Base-by-base conservation (phyloP, 2,113 vertebrate species). In the Misgurnus mizolepis region DNA sequence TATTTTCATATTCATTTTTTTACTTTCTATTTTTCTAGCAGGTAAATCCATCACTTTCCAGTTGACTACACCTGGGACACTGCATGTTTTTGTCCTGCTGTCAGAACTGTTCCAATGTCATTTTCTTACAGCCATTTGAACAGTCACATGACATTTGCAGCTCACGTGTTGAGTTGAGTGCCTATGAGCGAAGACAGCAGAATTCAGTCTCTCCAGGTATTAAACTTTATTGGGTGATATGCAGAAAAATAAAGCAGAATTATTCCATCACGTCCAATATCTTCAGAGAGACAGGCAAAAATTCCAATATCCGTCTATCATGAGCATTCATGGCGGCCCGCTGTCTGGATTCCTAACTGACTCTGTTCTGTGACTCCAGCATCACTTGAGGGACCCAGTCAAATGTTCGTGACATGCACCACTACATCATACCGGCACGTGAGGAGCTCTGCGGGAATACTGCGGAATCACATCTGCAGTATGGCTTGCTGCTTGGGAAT, bases 391-490 rank as follows among this genome's bases (percentile, higher is more conserved):
- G 15, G 72, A 61, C 45, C 56, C 39, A 43, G 53, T 58, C 17
- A 22, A 73, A 73, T 73, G 39, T 73, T 41, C 40, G 5, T 74
- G 41, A 62, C 56, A 74, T 74, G 72, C 72, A 74, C 56, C 72
- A 14, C 72, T 61, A 74, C 41, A 62, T 74, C 71, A 74, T 34
- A 74, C 71, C 22, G 45, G 71, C n/a, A 61, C n/a, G 45, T 61
- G 22, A 70, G 68, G 8, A 39, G 56, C 40, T 74, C 71, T 12
- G 4, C 4, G 1, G 71, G 45, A 18, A 71, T 74, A 61, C 56
- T 61, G 5, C 40, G 41, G 41, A 61, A 72, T 41, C 70, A 72
- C 8, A 72, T 55, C 55, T 56, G 69, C 8, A 72, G 39, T 58
- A 22, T 4, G 39, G 15, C 49, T n/a, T 7, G 18, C 53, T 41